Percentiles rank a stretch among this genome's conserved stretches.
Conservation (phyloP, 2,113 vertebrate species). For the Mobula hypostoma region DNA sequence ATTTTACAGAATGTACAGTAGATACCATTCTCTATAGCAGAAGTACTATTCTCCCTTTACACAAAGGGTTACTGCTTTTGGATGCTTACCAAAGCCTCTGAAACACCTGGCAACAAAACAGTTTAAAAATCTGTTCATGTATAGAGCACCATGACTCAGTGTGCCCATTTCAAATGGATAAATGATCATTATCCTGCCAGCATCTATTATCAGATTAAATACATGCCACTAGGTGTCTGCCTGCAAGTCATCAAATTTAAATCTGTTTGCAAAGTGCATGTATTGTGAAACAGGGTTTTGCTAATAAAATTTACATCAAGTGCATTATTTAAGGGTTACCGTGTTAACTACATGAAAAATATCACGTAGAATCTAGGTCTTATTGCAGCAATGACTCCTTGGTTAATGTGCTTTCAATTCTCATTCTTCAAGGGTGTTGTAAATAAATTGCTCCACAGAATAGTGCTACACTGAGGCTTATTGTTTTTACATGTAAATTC, state of each 20-base stretch:
- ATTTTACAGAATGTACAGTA: not conserved
- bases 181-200: constrained; percentile 37
- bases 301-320: constrained; percentile 32
- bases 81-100: constrained; percentile 11
- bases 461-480: not conserved
- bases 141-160: constrained; percentile 36
- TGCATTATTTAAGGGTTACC: constrained; percentile 33
- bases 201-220: constrained; percentile 38
- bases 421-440: not conserved
- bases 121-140: constrained; percentile 37
- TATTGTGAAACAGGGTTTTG: constrained; percentile 34
- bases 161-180: constrained; percentile 37
- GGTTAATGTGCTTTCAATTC: not conserved
- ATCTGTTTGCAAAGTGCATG: constrained; percentile 36
- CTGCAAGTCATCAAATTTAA: constrained; percentile 37
- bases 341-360: constrained; percentile 35
- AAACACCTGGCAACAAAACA: constrained; percentile 36
- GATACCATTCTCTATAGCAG: not conserved
- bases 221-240: constrained; percentile 38
- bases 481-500: not conserved
- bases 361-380: not conserved
- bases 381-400: not conserved
- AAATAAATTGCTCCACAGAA: not conserved
- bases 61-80: constrained; percentile 35
- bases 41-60: constrained; percentile 3